Base-by-base conservation (phyloP, 1,140 invertebrate species). In the Lepidotrigona ventralis region DNA sequence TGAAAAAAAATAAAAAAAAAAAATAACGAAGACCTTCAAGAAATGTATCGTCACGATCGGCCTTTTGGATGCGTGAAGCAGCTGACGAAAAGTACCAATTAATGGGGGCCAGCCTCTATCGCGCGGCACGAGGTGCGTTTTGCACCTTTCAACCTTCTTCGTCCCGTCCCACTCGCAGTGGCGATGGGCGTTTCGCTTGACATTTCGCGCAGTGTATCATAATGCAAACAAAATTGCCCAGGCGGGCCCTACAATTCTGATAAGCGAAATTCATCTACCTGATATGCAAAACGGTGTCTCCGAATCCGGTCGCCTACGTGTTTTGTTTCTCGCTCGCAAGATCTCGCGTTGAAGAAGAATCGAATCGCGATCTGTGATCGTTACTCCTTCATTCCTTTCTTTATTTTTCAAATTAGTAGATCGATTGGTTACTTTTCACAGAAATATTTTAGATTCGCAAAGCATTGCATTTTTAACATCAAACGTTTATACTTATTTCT, bases 141-240 rank as follows among this genome's bases (percentile, higher is more conserved):
- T 64, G n/a, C 46, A 33, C 75, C 75, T 77, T 64, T 64, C 26
- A 21, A 64, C 74, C 12, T 53, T 17, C 56, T 29, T 46, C 39
- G 39, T 46, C 29, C 23, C 74, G 33, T 23, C n/a, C 33, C 11
- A 46, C 74, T 77, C 75, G 39, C 75, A 29, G 75, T 77, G 75
- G 75, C 75, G 39, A 77, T 77, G 75, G 75, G 75, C 75, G 75
- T 77, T 77, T 15, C 75, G n/a, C n/a, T 64, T 51, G 75, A 77
- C 75, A 77, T 77, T 77, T 64, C 8, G 60, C 39, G 60, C 75
- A 11, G 11, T 33, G 60, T 8, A 66, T 77, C 75, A 64, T 33
- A 64, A 63, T 39, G 11, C 39, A 46, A 76, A 76, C 58, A 29
- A 64, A 77, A 77, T 77, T 77, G 26, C 75, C 39, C 75, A 15